Base-by-base conservation (phyloP, 1,140 invertebrate genomes). In the Eupeodes corollae region DNA sequence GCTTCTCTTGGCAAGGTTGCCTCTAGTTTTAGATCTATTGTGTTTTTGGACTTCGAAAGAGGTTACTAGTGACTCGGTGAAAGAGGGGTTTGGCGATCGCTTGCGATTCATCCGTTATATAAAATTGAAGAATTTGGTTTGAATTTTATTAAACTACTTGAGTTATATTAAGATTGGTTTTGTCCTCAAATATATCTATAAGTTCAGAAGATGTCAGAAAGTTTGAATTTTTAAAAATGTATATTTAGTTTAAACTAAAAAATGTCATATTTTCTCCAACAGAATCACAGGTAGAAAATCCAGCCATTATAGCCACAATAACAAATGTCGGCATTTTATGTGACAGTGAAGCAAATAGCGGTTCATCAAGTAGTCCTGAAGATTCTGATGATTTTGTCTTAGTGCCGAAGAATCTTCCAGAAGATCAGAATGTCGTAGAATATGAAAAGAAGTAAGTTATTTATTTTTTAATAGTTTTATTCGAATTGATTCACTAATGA, bases 361-460 rank as follows among this genome's bases (percentile, higher is more conserved):
- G 67, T 53, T 73, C 69, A 18, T 73, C 74, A 51, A 74, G 73
- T 44, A 85, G 83, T 57, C 79, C 80, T 46, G 84, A 88, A 56
- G 72, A 75, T 49, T 73, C 71, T 21, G 87, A 89, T 74, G 87
- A 89, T 69, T 92, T 89, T 74, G 88, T 91, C 51, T 73, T 91
- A 58, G 86, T 92, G 47, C 84, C 88, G 39, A 77, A 79, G 49
- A 80, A 83, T 69, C 67, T 82, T 52, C 79, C 80, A 34, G 75
- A 64, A 44, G 66, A 67, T 49, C 56, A 56, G 42, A 57, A 59
- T 38, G 48, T 50, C 44, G 47, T 52, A 31, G 52, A 52, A 18
- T 60, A 65, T 45, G 60, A 61, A 30, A 52, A 51, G 40, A 56
- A 50, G 54, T 57, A 52, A 47, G 53, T 42, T 15, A 38, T 30